Percentiles rank a stretch among this genome's conserved stretches.
These are phyloP conservation scores for Natrix natrix DNA, from an alignment of 2,797 vertebrate species.

Conservation along the genomic window DNA sequence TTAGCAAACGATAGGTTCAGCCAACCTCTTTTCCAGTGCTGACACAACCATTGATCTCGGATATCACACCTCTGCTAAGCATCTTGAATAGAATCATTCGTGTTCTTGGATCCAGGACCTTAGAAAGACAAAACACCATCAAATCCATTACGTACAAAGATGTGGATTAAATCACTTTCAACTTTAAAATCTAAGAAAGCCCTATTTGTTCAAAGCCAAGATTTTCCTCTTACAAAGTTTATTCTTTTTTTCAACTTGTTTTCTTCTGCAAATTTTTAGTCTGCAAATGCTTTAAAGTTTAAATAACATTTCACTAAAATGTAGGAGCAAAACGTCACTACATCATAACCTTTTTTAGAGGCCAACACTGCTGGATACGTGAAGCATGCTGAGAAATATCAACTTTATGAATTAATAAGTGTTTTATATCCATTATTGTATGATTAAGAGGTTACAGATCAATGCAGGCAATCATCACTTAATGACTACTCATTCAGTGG, in stretches of 20 bases:
- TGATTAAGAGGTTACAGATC: background rate
- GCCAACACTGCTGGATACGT: background rate
- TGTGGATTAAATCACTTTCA: background rate
- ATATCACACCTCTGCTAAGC: constrained; percentile 86
- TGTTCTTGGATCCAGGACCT: constrained; percentile 95
- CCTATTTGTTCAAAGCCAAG: background rate
- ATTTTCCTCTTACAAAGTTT: too few species aligned
- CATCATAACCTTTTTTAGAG: background rate
- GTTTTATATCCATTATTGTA: background rate
- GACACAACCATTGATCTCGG: constrained; percentile 93
- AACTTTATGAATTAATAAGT: background rate
- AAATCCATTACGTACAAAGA: background rate
- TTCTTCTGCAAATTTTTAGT: background rate
- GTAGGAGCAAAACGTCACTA: background rate
- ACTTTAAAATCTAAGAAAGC: background rate
- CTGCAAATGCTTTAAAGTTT: background rate
- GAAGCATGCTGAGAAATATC: background rate
- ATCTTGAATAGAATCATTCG: constrained; percentile 98
- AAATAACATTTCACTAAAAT: background rate
- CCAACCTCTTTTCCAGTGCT: constrained; percentile 93
- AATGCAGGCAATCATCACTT: background rate
- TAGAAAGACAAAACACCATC: constrained; percentile 11
- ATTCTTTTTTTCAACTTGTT: background rate
- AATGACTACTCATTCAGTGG: background rate
- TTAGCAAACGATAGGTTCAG: background rate